Evolutionary conservation across 2,888 invertebrate species (phyloP).

Genomic region (Scaptomyza reducta): DNA sequence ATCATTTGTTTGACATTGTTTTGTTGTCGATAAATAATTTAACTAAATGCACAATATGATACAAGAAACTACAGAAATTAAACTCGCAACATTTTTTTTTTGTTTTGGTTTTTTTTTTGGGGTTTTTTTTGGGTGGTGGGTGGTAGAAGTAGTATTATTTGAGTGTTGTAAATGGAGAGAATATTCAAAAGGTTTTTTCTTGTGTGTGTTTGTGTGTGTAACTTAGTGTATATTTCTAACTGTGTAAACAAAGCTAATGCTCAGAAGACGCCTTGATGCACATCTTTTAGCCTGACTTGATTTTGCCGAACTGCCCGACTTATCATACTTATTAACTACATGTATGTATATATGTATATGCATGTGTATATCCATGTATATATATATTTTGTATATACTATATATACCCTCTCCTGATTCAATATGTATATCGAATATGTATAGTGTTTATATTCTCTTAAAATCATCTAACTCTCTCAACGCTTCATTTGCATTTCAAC

Average conservation of each 20-base stretch:
- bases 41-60: constrained; percentile 73
- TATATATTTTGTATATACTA: constrained; percentile 9
- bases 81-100: constrained; percentile 34
- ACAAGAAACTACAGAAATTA: constrained; percentile 52
- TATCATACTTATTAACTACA: constrained; percentile 32
- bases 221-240: constrained; percentile 24
- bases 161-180: constrained; percentile 55
- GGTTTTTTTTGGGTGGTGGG: constrained; percentile 39
- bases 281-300: constrained; percentile 39
- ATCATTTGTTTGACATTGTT: constrained; percentile 28
- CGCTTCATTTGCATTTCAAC: constrained; percentile 27
- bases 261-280: constrained; percentile 31
- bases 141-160: constrained; percentile 27
- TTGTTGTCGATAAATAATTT: constrained; percentile 54
- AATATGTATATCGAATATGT: constrained; percentile 75
- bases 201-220: constrained; percentile 16
- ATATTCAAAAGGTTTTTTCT: constrained; percentile 38
- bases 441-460: constrained; percentile 56
- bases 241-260: constrained; percentile 48
- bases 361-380: constrained; percentile 18
- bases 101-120: background rate
- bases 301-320: constrained; percentile 32
- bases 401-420: constrained; percentile 40
- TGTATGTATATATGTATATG: constrained; percentile 29
- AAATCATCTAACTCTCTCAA: constrained; percentile 26